A percentile compares a stretch with the other conserved stretches of the same genome.
These are phyloP conservation scores for Incurvaria masculella DNA, from an alignment of 2,888 invertebrate genomes.

Conservation along the genomic window DNA sequence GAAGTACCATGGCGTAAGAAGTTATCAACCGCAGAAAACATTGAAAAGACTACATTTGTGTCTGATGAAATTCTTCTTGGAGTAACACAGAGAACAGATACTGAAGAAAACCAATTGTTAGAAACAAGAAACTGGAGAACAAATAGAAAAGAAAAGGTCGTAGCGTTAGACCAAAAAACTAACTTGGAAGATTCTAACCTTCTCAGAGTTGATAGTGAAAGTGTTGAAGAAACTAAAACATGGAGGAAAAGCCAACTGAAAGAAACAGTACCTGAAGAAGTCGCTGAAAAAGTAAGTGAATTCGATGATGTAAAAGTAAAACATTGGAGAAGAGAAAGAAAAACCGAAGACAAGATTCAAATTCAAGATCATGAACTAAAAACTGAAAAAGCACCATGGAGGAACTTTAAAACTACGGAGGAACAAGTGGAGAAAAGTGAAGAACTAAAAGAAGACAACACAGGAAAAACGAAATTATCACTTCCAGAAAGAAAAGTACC, in stretches of 20 bases:
- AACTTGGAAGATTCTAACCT: conserved; percentile 13
- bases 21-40: conserved; percentile 5
- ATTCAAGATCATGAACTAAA: conserved; percentile 16
- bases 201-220: background rate
- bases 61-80: conserved; percentile 14
- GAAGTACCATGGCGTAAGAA: conserved; percentile 39
- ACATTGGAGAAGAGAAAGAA: conserved; percentile 10
- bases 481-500: conserved; percentile 32
- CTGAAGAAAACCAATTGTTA: conserved; percentile 16
- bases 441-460: conserved; percentile 7
- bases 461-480: conserved; percentile 6
- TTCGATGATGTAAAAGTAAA: conserved; percentile 5
- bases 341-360: conserved; percentile 18
- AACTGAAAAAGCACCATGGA: conserved; percentile 25
- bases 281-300: background rate
- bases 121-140: conserved; percentile 27
- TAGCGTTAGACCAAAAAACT: conserved; percentile 5
- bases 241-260: background rate
- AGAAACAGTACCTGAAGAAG: background rate
- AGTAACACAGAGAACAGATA: conserved; percentile 11
- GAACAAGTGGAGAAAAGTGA: conserved; percentile 6
- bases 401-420: conserved; percentile 20
- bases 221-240: background rate
- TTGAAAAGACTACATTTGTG: background rate
- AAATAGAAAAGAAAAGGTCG: background rate